Conservation (phyloP, 2,888 invertebrate species). For the Stenurella melanura region DNA sequence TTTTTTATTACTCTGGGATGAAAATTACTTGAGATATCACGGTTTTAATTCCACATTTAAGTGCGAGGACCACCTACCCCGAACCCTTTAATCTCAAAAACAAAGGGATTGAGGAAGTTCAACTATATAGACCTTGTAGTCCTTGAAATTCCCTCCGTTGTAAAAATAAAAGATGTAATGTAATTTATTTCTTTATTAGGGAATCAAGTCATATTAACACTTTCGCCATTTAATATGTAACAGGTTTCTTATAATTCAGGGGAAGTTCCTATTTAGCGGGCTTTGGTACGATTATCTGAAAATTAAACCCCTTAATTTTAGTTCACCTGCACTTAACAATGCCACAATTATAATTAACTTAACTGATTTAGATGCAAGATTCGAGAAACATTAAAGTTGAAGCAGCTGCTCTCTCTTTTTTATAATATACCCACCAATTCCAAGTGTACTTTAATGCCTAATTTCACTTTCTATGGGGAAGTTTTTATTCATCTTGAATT, state of each 20-base stretch:
- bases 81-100: too few species aligned
- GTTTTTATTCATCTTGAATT: conserved; percentile 12
- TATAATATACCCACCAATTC: conserved; percentile 12
- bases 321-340: conserved; percentile 55
- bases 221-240: not conserved
- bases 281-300: conserved; percentile 15
- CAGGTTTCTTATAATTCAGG: not conserved
- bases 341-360: conserved; percentile 54
- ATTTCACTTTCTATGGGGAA: conserved; percentile 24
- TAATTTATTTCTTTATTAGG: too few species aligned
- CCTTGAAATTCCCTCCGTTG: too few species aligned
- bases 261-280: conserved; percentile 11
- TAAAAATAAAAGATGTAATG: too few species aligned
- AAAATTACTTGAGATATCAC: too few species aligned
- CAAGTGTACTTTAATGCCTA: conserved; percentile 5
- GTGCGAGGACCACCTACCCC: too few species aligned
- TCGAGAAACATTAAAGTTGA: conserved; percentile 43
- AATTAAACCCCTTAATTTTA: conserved; percentile 38
- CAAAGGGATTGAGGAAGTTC: too few species aligned
- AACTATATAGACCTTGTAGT: too few species aligned
- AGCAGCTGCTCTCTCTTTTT: conserved; percentile 50
- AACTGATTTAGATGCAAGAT: conserved; percentile 54
- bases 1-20: too few species aligned
- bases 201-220: too few species aligned
- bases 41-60: too few species aligned